Conservation (phyloP, 2,888 invertebrate species). For the Andrena hattorfiana region DNA sequence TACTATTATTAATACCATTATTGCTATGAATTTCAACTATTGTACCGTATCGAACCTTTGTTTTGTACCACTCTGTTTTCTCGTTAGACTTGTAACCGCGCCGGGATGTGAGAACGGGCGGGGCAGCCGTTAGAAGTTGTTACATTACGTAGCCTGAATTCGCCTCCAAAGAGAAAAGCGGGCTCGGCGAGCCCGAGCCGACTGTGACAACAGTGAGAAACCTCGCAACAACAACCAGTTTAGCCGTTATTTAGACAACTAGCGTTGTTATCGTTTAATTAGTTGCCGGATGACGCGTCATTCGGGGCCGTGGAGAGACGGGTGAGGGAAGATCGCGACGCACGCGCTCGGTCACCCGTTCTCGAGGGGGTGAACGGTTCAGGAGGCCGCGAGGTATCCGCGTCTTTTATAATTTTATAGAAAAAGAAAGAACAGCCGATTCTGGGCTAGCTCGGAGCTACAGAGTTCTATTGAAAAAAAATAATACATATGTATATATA, state of each 20-base stretch:
- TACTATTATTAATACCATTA: conserved; percentile 49
- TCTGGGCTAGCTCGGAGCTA: conserved; percentile 26
- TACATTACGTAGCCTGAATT: not conserved
- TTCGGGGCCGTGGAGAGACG: conserved; percentile 11
- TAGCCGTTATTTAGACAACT: conserved; percentile 55
- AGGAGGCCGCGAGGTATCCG: conserved; percentile 12
- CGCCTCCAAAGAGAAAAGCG: conserved; percentile 48
- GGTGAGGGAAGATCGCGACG: not conserved
- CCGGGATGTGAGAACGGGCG: not conserved
- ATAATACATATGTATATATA: conserved; percentile 1
- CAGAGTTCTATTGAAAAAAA: conserved; percentile 27
- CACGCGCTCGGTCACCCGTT: conserved; percentile 5
- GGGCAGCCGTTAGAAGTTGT: not conserved
- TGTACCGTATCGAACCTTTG: conserved; percentile 43
- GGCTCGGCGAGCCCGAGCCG: conserved; percentile 38
- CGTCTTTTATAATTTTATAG: conserved; percentile 60
- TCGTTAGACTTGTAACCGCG: conserved; percentile 31
- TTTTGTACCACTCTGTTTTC: conserved; percentile 58
- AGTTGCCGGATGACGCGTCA: conserved; percentile 12
- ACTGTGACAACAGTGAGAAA: conserved; percentile 53
- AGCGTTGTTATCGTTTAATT: conserved; percentile 56
- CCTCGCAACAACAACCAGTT: conserved; percentile 63
- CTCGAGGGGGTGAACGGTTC: conserved; percentile 26
- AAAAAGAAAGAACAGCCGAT: conserved; percentile 49
- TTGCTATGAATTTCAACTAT: conserved; percentile 41